Base-by-base conservation (phyloP, 2,888 invertebrate genomes). In the Phanerotoma sp. region DNA sequence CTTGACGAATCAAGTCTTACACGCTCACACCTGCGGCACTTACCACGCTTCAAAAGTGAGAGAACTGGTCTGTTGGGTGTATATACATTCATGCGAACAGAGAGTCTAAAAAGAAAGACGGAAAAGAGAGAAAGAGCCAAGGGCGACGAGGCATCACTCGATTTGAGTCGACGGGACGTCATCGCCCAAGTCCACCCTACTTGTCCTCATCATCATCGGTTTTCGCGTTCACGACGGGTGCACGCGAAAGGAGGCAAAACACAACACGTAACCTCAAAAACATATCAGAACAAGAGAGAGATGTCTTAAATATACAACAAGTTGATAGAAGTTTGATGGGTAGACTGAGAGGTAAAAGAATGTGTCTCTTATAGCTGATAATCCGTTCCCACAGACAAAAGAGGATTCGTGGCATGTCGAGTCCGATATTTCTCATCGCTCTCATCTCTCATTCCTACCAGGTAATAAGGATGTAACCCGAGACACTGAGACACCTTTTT, bases 391-490 rank as follows among this genome's bases (percentile, higher is more conserved):
- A 72, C 72, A 72, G 73, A 73, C 73, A 74, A 74, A 73, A 74
- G 71, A 69, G 58, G 64, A 62, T 71, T 71, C 68, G 67, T 70
- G 72, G 68, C 63, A 70, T 68, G 72, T 75, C 74, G 68, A 67
- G 62, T 72, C 68, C 70, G 70, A 75, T 76, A 65, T 70, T 70
- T 66, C 64, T 71, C 66, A 63, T 67, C 63, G 62, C 66, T 58
- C 60, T 64, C 65, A 61, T 32, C 50, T 45, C 45, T 35, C 50
- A 32, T 62, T 60, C 63, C 66, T 69, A 66, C 66, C 68, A 67
- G 68, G 70, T 74, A 74, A 76, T 75, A 74, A 74, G 74, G 75
- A 73, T 74, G 75, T 74, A 76, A 76, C 71, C 69, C 64, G 74
- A 75, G 72, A 68, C 69, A 66, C 60, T 47, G 55, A 41, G 53